phyloP scores from a whole-genome alignment of 2,797 vertebrate species.

The Rhinichthys osculus region DNA sequence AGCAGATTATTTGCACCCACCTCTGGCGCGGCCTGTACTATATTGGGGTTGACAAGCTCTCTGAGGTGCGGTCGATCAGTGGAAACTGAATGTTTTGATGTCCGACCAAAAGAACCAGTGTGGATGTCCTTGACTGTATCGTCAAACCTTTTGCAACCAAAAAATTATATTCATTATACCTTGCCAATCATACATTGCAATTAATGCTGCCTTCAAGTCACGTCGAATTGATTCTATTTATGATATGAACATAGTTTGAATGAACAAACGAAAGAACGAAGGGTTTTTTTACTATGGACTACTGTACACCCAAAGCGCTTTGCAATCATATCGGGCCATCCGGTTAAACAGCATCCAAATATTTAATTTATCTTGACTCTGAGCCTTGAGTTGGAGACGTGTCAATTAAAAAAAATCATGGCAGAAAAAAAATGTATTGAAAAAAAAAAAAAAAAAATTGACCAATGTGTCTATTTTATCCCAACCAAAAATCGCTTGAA shows the following conservation, averaged over 20 bases:
- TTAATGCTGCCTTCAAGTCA: background rate
- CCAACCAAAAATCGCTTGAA: too few species aligned
- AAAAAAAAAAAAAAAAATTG: too few species aligned
- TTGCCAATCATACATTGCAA: background rate
- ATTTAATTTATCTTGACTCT: too few species aligned
- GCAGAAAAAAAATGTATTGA: too few species aligned
- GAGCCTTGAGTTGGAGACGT: too few species aligned
- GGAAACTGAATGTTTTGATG: constrained; percentile 58
- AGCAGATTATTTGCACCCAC: constrained; percentile 70
- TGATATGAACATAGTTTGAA: background rate
- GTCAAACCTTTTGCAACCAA: constrained; percentile 82
- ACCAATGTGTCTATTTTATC: too few species aligned
- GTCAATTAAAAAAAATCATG: too few species aligned
- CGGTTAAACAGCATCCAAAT: too few species aligned
- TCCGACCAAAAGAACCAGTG: constrained; percentile 71
- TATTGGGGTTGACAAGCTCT: constrained; percentile 89
- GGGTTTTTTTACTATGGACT: too few species aligned
- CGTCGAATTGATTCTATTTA: background rate
- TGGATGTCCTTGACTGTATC: constrained; percentile 85
- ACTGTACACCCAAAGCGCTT: too few species aligned
- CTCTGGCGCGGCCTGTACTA: constrained; percentile 87
- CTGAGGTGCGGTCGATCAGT: constrained; percentile 69
- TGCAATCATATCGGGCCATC: too few species aligned
- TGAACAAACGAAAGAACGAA: too few species aligned
- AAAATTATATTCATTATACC: constrained; percentile 17